phyloP scores from a whole-genome alignment of 2,888 invertebrate species.

The Eupelmus urozonus region DNA sequence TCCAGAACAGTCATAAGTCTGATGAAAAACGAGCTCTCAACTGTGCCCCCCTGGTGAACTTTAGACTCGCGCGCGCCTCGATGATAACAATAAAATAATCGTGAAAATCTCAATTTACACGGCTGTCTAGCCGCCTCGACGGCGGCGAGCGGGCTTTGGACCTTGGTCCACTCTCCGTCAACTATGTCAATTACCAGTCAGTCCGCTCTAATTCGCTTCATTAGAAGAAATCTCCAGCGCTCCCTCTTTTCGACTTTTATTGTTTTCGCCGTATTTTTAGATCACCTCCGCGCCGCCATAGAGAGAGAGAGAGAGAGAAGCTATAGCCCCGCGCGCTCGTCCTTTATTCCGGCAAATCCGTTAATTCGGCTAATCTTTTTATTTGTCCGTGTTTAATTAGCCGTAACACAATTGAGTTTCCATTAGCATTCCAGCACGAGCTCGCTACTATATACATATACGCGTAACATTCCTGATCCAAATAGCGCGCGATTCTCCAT shows the following conservation, averaged over 20 bases:
- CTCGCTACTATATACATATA: too few species aligned
- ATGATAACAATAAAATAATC: neutral
- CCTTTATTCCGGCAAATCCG: too few species aligned
- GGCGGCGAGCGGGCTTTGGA: neutral
- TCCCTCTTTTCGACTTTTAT: neutral
- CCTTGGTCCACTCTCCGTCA: conserved; percentile 50
- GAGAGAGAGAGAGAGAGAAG: neutral
- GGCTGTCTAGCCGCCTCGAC: neutral
- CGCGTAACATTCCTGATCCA: neutral
- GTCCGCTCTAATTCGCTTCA: conserved; percentile 44
- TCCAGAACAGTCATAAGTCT: too few species aligned
- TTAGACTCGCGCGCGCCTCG: neutral
- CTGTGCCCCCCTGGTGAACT: too few species aligned
- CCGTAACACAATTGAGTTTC: too few species aligned
- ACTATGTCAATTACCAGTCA: conserved; percentile 38
- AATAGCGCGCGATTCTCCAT: neutral
- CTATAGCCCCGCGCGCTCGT: neutral
- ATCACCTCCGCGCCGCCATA: neutral
- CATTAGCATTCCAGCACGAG: too few species aligned
- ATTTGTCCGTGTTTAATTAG: too few species aligned
- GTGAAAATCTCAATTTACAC: conserved; percentile 39
- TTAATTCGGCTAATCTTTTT: too few species aligned
- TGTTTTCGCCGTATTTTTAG: conserved; percentile 22
- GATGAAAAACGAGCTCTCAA: too few species aligned
- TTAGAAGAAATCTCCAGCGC: conserved; percentile 33